Evolutionary conservation across 2,888 invertebrate species (phyloP).

Genomic region (Drosophila gaucha): DNA sequence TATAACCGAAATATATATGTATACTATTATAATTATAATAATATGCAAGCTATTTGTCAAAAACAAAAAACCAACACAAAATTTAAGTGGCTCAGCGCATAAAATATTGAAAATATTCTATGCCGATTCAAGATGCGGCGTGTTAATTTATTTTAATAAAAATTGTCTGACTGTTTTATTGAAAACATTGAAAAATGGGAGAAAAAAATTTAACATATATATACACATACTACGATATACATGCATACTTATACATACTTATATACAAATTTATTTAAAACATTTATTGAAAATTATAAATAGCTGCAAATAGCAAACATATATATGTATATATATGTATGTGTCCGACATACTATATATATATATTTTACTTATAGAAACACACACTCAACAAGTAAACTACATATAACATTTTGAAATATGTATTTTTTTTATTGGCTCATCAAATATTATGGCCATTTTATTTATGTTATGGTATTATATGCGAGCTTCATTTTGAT

Average conservation of each 20-base stretch:
- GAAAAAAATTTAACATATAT: constrained; percentile 40
- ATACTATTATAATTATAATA: constrained; percentile 31
- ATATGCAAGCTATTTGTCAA: constrained; percentile 57
- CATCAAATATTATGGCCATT: constrained; percentile 47
- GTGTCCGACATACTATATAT: constrained; percentile 49
- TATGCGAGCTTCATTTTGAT: constrained; percentile 53
- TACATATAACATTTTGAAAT: constrained; percentile 57
- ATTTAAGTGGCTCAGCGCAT: constrained; percentile 81
- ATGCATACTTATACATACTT: constrained; percentile 63
- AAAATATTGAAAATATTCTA: constrained; percentile 76
- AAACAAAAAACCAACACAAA: constrained; percentile 20
- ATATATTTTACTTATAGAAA: constrained; percentile 17
- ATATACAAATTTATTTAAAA: constrained; percentile 62
- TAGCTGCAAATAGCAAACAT: constrained; percentile 43
- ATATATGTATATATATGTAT: constrained; percentile 53
- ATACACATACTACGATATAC: constrained; percentile 53
- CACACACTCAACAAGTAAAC: constrained; percentile 36
- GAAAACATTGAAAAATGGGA: constrained; percentile 48
- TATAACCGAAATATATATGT: constrained; percentile 37
- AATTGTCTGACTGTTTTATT: constrained; percentile 83
- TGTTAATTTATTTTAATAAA: constrained; percentile 64
- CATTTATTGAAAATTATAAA: constrained; percentile 47
- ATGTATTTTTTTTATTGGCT: constrained; percentile 55
- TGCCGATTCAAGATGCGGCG: constrained; percentile 47
- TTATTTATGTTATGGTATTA: constrained; percentile 41